Evolutionary conservation across 1,140 invertebrate genomes (phyloP), one percentile per base, ranked within the genome.

Genomic region (Hestina assimilis): DNA sequence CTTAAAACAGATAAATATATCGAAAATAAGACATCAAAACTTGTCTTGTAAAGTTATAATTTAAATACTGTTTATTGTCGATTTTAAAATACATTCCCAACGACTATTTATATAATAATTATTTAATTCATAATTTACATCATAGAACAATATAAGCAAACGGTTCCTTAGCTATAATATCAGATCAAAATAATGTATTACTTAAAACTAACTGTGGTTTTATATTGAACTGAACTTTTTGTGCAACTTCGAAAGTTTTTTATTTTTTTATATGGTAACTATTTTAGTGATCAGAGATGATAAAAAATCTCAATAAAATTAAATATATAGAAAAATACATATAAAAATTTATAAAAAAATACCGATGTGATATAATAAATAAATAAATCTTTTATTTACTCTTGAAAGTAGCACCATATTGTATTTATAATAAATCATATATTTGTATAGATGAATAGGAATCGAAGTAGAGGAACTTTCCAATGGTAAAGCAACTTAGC

Each of bases 1-100:
- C 71, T 59, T 76, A 67, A n/a, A 85, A 83, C 78, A 80, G 66
- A 79, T 70, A 81, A 80, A 80, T 78, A 81, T 81, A 79, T 72
- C 71, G 71, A 77, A 81, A 85, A 85, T 72, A 83, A 82, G 69
- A 79, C 72, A 72, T 68, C 60, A 38, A 70, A 64, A 65, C 46
- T n/a, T 58, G 66, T 63, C 57, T 63, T 59, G 57, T 66, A 61
- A 47, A 63, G 47, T 47, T 58, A 60, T 63, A 69, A 59, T 63
- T 56, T 64, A 66, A 69, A 69, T 74, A 74, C 68, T 74, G 65
- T 68, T 72, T 74, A 74, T 74, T 74, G 71, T 74, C 71, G 61
- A 72, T 69, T 69, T 69, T 66, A 66, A 71, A 71, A 71, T 73
- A 72, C 73, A 63, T 59, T 46, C 63, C 45, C 40, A 29, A 40